These are phyloP conservation scores for Nannobrachium achirus DNA, from an alignment of 2,113 vertebrate species.

Conservation along the genomic window DNA sequence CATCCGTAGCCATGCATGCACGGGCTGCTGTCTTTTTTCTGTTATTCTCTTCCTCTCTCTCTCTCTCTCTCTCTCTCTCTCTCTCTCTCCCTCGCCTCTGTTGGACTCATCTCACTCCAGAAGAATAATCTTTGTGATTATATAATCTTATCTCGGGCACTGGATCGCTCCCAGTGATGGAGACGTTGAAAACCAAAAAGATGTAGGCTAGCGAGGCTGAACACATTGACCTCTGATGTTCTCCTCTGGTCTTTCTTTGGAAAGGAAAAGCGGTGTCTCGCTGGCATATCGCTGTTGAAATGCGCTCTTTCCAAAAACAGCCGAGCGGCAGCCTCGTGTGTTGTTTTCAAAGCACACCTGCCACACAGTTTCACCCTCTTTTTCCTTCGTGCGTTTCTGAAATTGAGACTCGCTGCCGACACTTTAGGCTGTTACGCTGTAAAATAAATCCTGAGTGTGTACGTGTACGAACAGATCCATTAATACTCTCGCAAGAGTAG, in stretches of 20 bases:
- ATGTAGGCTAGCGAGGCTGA: constrained; percentile 54
- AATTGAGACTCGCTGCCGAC: constrained; percentile 38
- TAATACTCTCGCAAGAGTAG: not conserved
- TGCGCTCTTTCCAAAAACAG: constrained; percentile 52
- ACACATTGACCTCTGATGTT: constrained; percentile 66
- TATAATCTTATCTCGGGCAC: constrained; percentile 70
- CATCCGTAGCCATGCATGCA: constrained; percentile 46
- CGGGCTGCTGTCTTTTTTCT: constrained; percentile 21
- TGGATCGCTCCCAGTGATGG: constrained; percentile 70
- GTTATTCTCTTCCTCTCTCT: constrained; percentile 6
- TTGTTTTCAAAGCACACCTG: constrained; percentile 64
- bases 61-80: not conserved
- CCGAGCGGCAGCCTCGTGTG: constrained; percentile 42
- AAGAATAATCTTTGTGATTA: constrained; percentile 76
- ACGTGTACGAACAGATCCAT: not conserved
- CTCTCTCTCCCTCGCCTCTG: not conserved
- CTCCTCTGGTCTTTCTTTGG: constrained; percentile 53
- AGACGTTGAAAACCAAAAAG: constrained; percentile 66
- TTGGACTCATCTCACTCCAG: constrained; percentile 35
- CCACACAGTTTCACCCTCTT: constrained; percentile 36
- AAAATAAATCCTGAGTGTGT: too few species aligned
- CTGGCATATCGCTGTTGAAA: constrained; percentile 61
- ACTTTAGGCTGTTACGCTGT: constrained; percentile 46
- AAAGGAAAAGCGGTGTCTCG: constrained; percentile 50
- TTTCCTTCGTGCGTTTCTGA: constrained; percentile 34